These are phyloP conservation scores for Sphinx pinastri DNA, from an alignment of 2,888 invertebrate genomes.

Conservation along the genomic window DNA sequence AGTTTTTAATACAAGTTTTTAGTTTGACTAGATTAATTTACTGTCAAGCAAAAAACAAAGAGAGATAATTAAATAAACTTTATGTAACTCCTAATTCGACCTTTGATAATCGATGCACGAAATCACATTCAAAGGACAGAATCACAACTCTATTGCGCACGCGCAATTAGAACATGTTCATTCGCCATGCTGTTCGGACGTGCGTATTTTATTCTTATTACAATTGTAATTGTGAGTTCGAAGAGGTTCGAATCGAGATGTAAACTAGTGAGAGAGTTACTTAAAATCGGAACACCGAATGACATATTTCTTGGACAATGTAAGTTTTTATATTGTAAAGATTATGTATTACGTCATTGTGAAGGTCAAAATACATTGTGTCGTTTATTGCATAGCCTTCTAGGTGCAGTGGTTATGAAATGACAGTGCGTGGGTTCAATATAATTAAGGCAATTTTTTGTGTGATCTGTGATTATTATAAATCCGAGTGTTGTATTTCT, in stretches of 20 bases:
- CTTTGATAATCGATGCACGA: background rate
- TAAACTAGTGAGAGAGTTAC: constrained; percentile 65
- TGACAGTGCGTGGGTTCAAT: too few relatives aligned
- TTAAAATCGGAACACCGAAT: constrained; percentile 60
- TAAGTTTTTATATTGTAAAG: constrained; percentile 47
- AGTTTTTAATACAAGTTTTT: too few relatives aligned
- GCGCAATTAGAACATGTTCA: constrained; percentile 42
- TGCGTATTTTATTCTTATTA: constrained; percentile 43
- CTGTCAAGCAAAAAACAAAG: too few relatives aligned
- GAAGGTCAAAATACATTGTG: background rate
- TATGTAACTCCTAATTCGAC: background rate
- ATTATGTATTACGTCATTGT: constrained; percentile 18
- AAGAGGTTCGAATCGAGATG: constrained; percentile 68
- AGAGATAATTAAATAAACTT: background rate
- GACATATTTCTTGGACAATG: constrained; percentile 70
- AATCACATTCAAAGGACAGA: background rate
- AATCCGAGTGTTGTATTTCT: too few relatives aligned
- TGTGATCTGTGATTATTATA: too few relatives aligned
- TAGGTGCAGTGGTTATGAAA: too few relatives aligned
- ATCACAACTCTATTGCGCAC: constrained; percentile 1
- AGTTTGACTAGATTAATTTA: too few relatives aligned
- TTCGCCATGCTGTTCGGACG: constrained; percentile 58
- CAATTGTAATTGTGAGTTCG: constrained; percentile 33
- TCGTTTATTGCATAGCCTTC: background rate
- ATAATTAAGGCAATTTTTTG: too few relatives aligned